Evolutionary conservation across 2,113 vertebrate genomes (phyloP), one percentile per base, ranked within the genome.

Genomic region (Corydoras sp.): DNA sequence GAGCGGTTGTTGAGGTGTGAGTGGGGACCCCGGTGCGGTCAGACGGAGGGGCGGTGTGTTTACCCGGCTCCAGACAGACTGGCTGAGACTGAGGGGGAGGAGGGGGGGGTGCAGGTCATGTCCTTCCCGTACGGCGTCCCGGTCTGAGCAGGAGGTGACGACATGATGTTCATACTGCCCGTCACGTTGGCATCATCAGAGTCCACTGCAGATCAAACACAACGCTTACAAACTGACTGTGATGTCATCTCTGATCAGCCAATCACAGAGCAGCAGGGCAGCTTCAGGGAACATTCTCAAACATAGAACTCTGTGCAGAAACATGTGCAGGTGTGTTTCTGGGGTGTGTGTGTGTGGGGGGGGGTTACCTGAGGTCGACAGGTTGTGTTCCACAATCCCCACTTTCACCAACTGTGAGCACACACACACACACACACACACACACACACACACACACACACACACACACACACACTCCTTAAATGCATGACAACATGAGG

Each of bases 311-410:
- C 18, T 24, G 18, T 24, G 18, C 18, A 24, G 18, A 24, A 24
- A 24, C 2, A 24, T 1, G 18, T 24, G 18, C 18, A 24, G 18
- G 18, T 24, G 18, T 24, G 18, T 24, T 24, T 24, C 18, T 24
- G 18, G 18, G 18, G 18, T 24, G 18, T 24, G 18, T 24, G 18
- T 24, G 18, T 1, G 18, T 1, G 18, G 18, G 18, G 18, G 10
- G 13, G 51, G 51, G 13, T 53, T 82, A 92, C 90, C 88, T 0
- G 90, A 91, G 10, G 92, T 90, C 0, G 89, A 92, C 71, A 93
- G 89, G 76, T 89, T 94, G 79, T 95, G 94, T 64, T 96, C 94
- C 78, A 95, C 93, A 59, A 96, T 90, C 29, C 94, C 94, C 72
- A 96, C 94, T 85, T 95, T 95, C 54, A 96, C 94, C 75, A 84